phyloP scores from a whole-genome alignment of 1,140 invertebrate genomes.

The Lasaia peninsularis region DNA sequence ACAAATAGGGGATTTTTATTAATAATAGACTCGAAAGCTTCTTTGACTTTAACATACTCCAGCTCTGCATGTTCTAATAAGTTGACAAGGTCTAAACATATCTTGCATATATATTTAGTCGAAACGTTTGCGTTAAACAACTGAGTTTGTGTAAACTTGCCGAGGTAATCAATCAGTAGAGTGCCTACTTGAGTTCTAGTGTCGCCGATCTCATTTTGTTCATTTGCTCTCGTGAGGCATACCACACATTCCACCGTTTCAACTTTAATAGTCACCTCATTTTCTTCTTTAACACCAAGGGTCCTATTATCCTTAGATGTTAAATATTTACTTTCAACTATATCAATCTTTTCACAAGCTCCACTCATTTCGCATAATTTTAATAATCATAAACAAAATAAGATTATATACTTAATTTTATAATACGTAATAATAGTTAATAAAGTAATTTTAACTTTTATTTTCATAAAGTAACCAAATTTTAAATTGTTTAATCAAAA shows the following conservation, averaged over 20 bases:
- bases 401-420: not conserved
- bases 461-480: too few species aligned
- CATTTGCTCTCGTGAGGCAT: slow-evolving; percentile 41
- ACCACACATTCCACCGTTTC: slow-evolving; percentile 56
- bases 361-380: slow-evolving; percentile 15
- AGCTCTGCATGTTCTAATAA: slow-evolving; percentile 57
- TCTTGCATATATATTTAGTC: slow-evolving; percentile 53
- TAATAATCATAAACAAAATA: not conserved
- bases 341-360: slow-evolving; percentile 2
- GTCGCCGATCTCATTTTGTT: slow-evolving; percentile 39
- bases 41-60: slow-evolving; percentile 58
- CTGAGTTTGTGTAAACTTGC: slow-evolving; percentile 42
- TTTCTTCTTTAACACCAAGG: slow-evolving; percentile 47
- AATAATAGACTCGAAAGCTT: slow-evolving; percentile 57
- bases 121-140: slow-evolving; percentile 27
- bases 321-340: slow-evolving; percentile 30
- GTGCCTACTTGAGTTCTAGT: slow-evolving; percentile 44
- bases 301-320: slow-evolving; percentile 29
- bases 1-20: slow-evolving; percentile 63
- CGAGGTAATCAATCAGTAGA: slow-evolving; percentile 47
- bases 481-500: too few species aligned
- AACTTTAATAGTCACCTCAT: slow-evolving; percentile 46
- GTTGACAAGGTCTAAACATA: slow-evolving; percentile 56
- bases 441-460: too few species aligned
- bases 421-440: too few species aligned